Conservation (phyloP, 2,797 vertebrate genomes). For the Pipistrellus pygmaeus region DNA sequence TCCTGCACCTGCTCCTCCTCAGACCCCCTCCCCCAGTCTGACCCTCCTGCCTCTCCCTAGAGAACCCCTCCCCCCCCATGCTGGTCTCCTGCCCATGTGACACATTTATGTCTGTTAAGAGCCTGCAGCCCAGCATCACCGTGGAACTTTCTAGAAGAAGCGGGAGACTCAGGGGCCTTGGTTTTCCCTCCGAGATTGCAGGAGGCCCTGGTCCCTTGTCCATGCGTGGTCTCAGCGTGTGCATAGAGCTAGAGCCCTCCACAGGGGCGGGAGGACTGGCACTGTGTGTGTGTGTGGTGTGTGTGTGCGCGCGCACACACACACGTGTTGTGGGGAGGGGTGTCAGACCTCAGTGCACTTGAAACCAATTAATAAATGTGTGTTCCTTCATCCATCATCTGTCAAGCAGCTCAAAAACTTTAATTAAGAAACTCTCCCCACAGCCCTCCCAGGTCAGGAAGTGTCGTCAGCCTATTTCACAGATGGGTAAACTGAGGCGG, state of each 20-base stretch:
- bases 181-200: neutral
- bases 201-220: no score
- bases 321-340: neutral
- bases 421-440: neutral
- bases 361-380: neutral
- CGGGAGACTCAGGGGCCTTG: neutral
- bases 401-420: neutral
- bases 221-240: rapidly evolving
- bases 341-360: neutral
- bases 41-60: no score
- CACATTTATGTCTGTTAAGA: no score
- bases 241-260: no score
- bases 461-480: slow-evolving; percentile 51
- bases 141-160: neutral
- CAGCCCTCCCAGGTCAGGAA: neutral
- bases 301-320: no score
- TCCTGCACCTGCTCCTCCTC: neutral
- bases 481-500: slow-evolving; percentile 74
- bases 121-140: no score
- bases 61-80: no score
- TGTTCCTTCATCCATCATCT: neutral
- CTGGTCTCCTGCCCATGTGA: no score
- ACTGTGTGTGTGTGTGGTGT: neutral
- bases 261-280: neutral
- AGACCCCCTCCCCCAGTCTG: neutral